A percentile compares a stretch with the other conserved stretches of the same genome.
Evolutionary conservation across 1,140 invertebrate genomes (phyloP).

Genomic region (Neoseiulus cucumeris): DNA sequence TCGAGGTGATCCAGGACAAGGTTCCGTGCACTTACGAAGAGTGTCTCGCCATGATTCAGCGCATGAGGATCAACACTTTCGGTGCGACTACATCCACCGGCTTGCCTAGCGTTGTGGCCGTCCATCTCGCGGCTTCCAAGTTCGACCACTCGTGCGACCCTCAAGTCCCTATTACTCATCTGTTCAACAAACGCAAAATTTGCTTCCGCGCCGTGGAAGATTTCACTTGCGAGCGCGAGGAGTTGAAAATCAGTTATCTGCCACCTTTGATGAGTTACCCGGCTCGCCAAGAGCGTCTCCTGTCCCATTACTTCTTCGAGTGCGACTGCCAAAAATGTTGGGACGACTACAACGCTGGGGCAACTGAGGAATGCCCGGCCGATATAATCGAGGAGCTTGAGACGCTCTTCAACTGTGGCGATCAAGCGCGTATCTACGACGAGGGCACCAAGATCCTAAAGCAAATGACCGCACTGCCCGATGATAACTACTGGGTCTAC

Average conservation of each 20-base stretch:
- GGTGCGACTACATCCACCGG: background rate
- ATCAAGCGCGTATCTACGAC: background rate
- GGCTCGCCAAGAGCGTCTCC: background rate
- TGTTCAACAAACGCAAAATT: background rate
- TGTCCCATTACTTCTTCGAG: background rate
- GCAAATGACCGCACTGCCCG: background rate
- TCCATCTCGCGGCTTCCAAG: background rate
- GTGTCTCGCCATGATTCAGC: background rate
- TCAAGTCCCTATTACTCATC: background rate
- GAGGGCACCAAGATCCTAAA: background rate
- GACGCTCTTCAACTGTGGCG: background rate
- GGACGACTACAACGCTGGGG: background rate
- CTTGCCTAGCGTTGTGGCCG: background rate
- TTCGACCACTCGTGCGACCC: background rate
- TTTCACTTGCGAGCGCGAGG: background rate
- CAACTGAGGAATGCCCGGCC: background rate
- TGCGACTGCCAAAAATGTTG: background rate
- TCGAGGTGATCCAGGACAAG: background rate
- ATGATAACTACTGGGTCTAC: conserved; percentile 1
- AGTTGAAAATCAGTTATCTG: background rate
- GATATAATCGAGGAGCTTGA: background rate
- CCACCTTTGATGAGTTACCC: background rate
- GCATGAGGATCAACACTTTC: background rate
- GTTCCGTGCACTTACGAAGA: background rate
- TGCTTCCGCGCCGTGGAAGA: background rate